Conservation (phyloP, 2,113 vertebrate species). For the Campylomormyrus numenius region DNA sequence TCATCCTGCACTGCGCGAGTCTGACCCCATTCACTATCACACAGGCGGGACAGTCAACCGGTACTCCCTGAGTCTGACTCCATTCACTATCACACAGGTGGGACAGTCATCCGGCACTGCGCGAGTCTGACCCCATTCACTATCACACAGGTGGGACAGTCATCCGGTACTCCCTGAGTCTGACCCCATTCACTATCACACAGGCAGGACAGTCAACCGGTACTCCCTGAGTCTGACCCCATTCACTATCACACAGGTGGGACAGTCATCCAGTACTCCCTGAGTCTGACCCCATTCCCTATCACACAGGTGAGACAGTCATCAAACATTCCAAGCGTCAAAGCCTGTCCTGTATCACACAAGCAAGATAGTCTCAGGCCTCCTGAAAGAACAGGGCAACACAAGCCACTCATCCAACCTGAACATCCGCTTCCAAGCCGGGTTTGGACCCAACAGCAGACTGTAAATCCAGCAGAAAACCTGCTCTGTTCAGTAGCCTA, state of each 20-base stretch:
- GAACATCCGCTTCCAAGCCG: no score
- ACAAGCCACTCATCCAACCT: no score
- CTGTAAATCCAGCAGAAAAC: no score
- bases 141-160: not conserved
- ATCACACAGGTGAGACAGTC: not conserved
- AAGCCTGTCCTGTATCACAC: not conserved
- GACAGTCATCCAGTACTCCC: not conserved
- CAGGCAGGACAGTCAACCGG: no score
- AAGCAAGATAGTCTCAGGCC: not conserved
- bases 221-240: no score
- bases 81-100: not conserved
- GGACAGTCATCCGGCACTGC: no score
- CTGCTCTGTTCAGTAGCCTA: no score
- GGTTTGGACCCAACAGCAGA: no score
- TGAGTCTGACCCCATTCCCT: not conserved
- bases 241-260: not conserved
- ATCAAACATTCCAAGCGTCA: not conserved
- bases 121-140: fast-evolving
- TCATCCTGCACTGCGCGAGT: not conserved
- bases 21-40: not conserved
- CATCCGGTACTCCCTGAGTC: not conserved
- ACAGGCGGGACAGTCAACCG: no score
- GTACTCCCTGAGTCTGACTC: not conserved
- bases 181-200: not conserved
- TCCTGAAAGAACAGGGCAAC: no score